These are phyloP conservation scores for Spilosoma lubricipeda DNA, from an alignment of 2,888 invertebrate genomes.

Conservation along the genomic window DNA sequence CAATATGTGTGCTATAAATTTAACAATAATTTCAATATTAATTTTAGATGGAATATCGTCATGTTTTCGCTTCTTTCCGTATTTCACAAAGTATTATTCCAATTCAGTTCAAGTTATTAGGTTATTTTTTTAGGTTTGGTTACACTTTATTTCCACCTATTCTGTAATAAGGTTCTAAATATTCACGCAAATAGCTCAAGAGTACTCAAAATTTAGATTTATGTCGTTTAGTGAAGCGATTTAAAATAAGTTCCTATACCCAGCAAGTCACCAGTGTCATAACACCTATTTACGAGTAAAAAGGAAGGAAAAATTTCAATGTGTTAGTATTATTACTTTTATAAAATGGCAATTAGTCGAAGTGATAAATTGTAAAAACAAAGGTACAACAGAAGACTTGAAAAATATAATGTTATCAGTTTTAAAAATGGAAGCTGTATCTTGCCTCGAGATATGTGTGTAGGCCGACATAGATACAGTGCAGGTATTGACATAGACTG, in stretches of 20 bases:
- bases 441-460: conserved; percentile 11
- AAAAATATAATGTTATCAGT: conserved; percentile 11
- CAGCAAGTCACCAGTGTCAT: neutral
- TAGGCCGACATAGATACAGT: conserved; percentile 22
- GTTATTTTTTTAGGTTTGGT: neutral
- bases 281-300: neutral
- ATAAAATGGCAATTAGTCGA: neutral
- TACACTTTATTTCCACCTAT: neutral
- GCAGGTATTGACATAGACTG: conserved; percentile 36
- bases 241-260: neutral
- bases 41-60: neutral
- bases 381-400: neutral
- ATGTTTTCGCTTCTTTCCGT: too few relatives aligned
- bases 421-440: conserved; percentile 28
- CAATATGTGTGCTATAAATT: neutral
- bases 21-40: neutral
- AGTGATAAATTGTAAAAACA: neutral
- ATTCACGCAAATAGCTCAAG: neutral
- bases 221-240: neutral
- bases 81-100: too few relatives aligned
- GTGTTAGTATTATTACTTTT: neutral
- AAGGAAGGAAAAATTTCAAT: neutral
- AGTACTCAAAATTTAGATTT: neutral
- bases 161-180: neutral
- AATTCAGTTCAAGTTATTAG: neutral